Conservation (phyloP, 2,797 vertebrate genomes). For the Chromobotia macracanthus region DNA sequence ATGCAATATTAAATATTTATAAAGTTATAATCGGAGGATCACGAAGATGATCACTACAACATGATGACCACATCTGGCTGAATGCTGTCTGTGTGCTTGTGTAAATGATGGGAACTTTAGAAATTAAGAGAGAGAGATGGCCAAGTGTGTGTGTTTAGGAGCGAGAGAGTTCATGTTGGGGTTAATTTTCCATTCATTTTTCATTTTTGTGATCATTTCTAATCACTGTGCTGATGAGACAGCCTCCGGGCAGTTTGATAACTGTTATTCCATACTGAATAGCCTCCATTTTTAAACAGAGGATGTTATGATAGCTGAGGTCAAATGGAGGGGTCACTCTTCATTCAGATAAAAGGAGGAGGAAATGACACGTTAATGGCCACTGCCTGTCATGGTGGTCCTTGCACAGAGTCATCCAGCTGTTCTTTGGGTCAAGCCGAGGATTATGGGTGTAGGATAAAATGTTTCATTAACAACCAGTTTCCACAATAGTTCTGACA, state of each 20-base stretch:
- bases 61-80: slow-evolving; percentile 20
- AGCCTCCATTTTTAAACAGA: slow-evolving; percentile 82
- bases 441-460: neutral
- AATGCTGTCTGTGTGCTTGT: slow-evolving; percentile 23
- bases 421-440: slow-evolving; percentile 56
- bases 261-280: slow-evolving; percentile 74
- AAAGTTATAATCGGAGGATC: neutral
- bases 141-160: slow-evolving; percentile 24
- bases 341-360: slow-evolving; percentile 83
- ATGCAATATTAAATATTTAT: neutral
- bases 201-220: slow-evolving; percentile 75
- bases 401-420: slow-evolving; percentile 60
- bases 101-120: slow-evolving; percentile 23
- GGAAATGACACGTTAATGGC: slow-evolving; percentile 84
- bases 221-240: slow-evolving; percentile 80
- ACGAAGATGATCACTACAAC: slow-evolving; percentile 33
- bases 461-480: neutral
- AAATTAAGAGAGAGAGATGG: slow-evolving; percentile 46
- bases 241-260: slow-evolving; percentile 77
- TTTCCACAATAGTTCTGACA: neutral
- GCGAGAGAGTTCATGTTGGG: slow-evolving; percentile 52
- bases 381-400: slow-evolving; percentile 78
- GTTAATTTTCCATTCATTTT: slow-evolving; percentile 49
- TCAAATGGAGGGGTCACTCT: slow-evolving; percentile 77
- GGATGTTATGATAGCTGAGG: slow-evolving; percentile 86